Percentiles rank a stretch among this genome's conserved stretches.
Evolutionary conservation across 2,113 vertebrate genomes (phyloP).

Genomic region (Etia nguti): DNA sequence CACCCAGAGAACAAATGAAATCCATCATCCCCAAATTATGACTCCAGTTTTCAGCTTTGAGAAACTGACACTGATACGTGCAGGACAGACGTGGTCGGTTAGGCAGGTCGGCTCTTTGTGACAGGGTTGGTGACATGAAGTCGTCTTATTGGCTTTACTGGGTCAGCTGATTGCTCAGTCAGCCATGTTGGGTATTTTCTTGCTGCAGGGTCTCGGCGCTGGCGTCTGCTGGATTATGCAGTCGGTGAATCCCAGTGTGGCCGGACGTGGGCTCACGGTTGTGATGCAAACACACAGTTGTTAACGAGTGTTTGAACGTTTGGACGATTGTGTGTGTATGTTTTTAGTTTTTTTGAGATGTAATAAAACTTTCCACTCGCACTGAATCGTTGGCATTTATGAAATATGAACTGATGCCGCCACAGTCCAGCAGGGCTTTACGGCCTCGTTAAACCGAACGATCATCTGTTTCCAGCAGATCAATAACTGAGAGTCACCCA

Average conservation of each 20-base stretch:
- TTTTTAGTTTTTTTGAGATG: rapidly evolving
- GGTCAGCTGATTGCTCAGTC: slow-evolving; percentile 4
- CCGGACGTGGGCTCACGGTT: neutral
- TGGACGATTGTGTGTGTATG: neutral
- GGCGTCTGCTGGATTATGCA: neutral
- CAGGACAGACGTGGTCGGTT: neutral
- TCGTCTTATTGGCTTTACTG: neutral
- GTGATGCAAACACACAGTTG: too few relatives aligned
- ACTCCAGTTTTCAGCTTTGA: neutral
- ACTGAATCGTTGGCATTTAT: neutral
- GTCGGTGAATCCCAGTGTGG: neutral
- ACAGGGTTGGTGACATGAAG: neutral
- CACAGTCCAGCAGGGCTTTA: neutral
- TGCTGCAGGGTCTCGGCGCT: neutral
- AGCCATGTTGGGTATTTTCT: neutral
- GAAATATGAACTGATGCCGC: neutral
- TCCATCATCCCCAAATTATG: neutral
- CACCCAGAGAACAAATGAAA: too few relatives aligned
- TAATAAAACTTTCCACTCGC: neutral
- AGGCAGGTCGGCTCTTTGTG: neutral
- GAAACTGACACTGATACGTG: neutral
- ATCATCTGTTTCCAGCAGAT: neutral
- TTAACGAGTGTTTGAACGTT: rapidly evolving
- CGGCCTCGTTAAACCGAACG: neutral
- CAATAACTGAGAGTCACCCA: neutral